Base-by-base conservation (phyloP, 2,797 vertebrate species). In the Brotula barbata region DNA sequence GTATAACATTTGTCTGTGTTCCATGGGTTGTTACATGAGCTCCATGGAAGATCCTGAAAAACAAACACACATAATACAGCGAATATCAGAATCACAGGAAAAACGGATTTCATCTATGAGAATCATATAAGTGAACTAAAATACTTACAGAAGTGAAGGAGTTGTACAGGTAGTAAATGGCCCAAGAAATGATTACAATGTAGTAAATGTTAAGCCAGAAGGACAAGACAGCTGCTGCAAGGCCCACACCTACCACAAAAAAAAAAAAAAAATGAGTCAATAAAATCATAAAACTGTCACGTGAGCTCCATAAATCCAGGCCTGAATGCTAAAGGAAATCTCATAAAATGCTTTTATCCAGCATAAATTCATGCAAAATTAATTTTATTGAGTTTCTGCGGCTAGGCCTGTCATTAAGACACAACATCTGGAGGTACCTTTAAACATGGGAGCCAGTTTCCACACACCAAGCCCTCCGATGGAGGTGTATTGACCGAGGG, bases 121-220 rank as follows among this genome's bases (percentile, higher is more conserved):
- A 60, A 21, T 46, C 48, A 31, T 3, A 5, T 58, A 58, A 56
- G 40, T 11, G 33, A 34, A 45, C 31, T 31, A n/a, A 25, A 12
- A 71, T 83, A 91, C 96, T 97, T 91, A 98, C 96, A 59, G 91
- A 88, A 49, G 96, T 95, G 69, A 99, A 96, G 77, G 97, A 97
- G 82, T 95, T 96, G 81, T 96, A 99, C 77, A 99, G 92, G 89
- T 99, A 99, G 89, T 98, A 99, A 89, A 99, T 93, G 65, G 97
- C 97, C 97, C 97, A 99, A 15, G 96, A 77, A 88, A 99, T 99
- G 85, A 99, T 99, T 80, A 98, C 95, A 70, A 99, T 95, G 91
- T 99, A 99, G 89, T 99, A 99, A 89, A 99, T 98, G 85, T 99
- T 99, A 65, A 99, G 93, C 94, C 95, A 99, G 90, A 99, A 99